These are phyloP conservation scores for Herpetotheres cachinnans DNA, from an alignment of 2,113 vertebrate species.

Conservation along the genomic window DNA sequence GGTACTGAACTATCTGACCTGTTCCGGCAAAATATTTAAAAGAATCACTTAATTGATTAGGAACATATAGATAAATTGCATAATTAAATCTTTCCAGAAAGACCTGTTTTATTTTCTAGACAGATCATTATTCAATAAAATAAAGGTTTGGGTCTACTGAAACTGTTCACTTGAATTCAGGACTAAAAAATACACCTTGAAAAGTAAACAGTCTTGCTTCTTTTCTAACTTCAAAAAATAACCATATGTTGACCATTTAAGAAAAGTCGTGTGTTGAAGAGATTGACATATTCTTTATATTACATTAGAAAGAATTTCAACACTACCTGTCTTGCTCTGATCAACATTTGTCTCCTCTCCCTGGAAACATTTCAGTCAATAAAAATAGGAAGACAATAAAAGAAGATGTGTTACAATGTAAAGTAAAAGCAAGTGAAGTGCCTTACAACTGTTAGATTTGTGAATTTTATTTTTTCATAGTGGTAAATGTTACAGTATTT, in stretches of 20 bases:
- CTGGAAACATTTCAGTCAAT: background rate
- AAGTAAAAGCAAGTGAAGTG: background rate
- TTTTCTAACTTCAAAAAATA: background rate
- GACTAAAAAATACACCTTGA: background rate
- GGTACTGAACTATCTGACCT: background rate
- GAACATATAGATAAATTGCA: background rate
- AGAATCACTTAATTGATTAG: background rate
- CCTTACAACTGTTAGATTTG: background rate
- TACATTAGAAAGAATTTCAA: background rate
- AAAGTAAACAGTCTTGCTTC: background rate
- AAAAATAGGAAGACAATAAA: background rate
- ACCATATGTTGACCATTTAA: background rate
- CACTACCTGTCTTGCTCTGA: background rate
- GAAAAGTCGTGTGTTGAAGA: background rate
- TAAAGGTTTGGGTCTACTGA: background rate
- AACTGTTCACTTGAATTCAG: background rate
- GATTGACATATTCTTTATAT: background rate
- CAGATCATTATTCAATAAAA: background rate
- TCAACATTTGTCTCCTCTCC: background rate
- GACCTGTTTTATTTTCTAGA: background rate
- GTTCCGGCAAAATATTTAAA: background rate
- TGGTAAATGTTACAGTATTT: background rate
- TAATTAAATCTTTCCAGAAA: background rate
- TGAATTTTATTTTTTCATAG: background rate
- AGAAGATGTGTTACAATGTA: background rate